Evolutionary conservation across 2,888 invertebrate species (phyloP).

Genomic region (Sialis lutaria): DNA sequence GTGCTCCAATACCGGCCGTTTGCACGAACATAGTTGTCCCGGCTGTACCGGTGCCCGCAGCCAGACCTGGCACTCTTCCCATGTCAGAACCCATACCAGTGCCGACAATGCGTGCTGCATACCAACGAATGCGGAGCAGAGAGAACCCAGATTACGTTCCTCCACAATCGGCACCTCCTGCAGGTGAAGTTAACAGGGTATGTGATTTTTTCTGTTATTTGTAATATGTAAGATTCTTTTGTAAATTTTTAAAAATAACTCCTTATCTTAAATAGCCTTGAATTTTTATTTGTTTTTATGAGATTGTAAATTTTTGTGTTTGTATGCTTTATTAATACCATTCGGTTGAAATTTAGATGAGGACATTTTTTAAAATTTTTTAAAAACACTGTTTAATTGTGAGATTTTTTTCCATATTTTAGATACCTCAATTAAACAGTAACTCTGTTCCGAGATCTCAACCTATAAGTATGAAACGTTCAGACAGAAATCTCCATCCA

Average conservation of each 20-base stretch:
- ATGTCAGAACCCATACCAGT: conserved; percentile 65
- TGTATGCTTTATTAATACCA: not conserved
- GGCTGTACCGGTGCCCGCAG: conserved; percentile 31
- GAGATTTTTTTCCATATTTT: not conserved
- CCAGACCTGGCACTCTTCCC: conserved; percentile 47
- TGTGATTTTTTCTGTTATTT: too few relatives aligned
- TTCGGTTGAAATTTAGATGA: too few relatives aligned
- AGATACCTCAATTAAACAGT: conserved; percentile 14
- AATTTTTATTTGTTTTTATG: not conserved
- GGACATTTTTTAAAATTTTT: not conserved
- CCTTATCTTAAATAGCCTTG: not conserved
- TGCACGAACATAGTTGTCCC: conserved; percentile 6
- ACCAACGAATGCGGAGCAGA: conserved; percentile 23
- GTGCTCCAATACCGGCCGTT: conserved; percentile 15
- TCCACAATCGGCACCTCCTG: conserved; percentile 14
- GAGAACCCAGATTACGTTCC: conserved; percentile 10
- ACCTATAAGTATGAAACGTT: conserved; percentile 68
- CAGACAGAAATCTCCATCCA: conserved; percentile 48
- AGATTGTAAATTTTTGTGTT: not conserved
- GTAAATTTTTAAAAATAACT: not conserved
- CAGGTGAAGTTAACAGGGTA: conserved; percentile 3
- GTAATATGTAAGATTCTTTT: not conserved
- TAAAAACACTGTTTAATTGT: not conserved
- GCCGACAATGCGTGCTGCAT: conserved; percentile 42
- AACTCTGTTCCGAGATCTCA: conserved; percentile 61